Evolutionary conservation across 2,113 vertebrate genomes (phyloP).

Genomic region (Ptyas mucosa): DNA sequence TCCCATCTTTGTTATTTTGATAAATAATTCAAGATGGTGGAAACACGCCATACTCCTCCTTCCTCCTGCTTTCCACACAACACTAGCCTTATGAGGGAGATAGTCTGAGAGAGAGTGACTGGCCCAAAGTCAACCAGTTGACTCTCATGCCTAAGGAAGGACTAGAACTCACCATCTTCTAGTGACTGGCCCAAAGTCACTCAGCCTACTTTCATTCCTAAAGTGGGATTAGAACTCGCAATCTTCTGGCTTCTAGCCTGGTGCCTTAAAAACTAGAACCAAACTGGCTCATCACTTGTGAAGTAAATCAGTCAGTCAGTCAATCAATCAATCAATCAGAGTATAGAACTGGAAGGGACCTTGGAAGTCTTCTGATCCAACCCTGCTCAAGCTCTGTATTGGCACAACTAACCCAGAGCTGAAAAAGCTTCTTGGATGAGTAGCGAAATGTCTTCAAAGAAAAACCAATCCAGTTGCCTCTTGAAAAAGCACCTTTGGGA

Average conservation of each 20-base stretch:
- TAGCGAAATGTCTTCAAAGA: no score
- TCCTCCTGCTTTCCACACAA: neutral
- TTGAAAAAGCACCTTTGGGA: no score
- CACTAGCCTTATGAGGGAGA: neutral
- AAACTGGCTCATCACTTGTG: neutral
- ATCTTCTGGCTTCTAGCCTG: neutral
- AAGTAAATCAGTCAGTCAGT: no score
- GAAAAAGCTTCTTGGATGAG: no score
- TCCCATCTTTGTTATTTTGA: neutral
- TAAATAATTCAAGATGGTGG: neutral
- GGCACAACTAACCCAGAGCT: no score
- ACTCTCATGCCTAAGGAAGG: neutral
- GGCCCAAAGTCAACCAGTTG: neutral
- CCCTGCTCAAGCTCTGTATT: no score
- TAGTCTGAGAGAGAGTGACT: neutral
- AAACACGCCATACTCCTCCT: neutral
- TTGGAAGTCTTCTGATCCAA: no score
- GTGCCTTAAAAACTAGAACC: neutral
- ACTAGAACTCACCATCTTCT: neutral
- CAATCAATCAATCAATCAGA: no score
- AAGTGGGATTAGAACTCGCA: neutral
- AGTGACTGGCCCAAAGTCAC: neutral
- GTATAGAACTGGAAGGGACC: no score
- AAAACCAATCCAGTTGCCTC: no score
- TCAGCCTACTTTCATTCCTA: neutral